Base-by-base conservation (phyloP, 2,888 invertebrate genomes). In the Megamerina dolium region DNA sequence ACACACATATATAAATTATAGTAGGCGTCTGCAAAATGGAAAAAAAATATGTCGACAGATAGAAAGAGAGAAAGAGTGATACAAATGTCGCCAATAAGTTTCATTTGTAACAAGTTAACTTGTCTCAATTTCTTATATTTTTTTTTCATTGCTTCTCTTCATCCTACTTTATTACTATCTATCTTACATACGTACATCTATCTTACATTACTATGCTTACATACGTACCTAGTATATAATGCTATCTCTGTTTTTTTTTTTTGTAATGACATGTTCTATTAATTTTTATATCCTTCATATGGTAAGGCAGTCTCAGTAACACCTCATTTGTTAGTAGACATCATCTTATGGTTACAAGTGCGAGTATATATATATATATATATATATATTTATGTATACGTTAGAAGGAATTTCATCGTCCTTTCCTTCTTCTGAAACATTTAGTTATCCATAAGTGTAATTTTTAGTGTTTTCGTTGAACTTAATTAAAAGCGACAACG, bases 401-500 rank as follows among this genome's bases (percentile, higher is more conserved):
- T n/a, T n/a, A n/a, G n/a, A n/a, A n/a, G n/a, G n/a, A n/a, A n/a
- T n/a, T n/a, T n/a, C n/a, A n/a, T n/a, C n/a, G n/a, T n/a, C n/a
- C n/a, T n/a, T n/a, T n/a, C n/a, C n/a, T n/a, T n/a, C n/a, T n/a
- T n/a, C n/a, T n/a, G n/a, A n/a, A n/a, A n/a, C n/a, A n/a, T n/a
- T n/a, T n/a, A 8, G 38, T 14, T 20, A 27, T 38, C 16, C 34
- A 17, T 23, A 31, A 41, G 35, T 63, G 54, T 52, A 58, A 60
- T 57, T 59, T 61, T 59, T 58, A 56, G 51, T 59, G 63, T 55
- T 59, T 43, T n/a, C n/a, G n/a, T n/a, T 54, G 59, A 57, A 59
- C 63, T 63, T 64, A 64, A 63, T 63, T 63, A 63, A 62, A 64
- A 59, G 55, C 53, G 44, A 44, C 46, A 44, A 43, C 18, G 23